Evolutionary conservation across 2,797 vertebrate species (phyloP), one percentile per base, ranked within the genome.

Genomic region (Myotis myotis): DNA sequence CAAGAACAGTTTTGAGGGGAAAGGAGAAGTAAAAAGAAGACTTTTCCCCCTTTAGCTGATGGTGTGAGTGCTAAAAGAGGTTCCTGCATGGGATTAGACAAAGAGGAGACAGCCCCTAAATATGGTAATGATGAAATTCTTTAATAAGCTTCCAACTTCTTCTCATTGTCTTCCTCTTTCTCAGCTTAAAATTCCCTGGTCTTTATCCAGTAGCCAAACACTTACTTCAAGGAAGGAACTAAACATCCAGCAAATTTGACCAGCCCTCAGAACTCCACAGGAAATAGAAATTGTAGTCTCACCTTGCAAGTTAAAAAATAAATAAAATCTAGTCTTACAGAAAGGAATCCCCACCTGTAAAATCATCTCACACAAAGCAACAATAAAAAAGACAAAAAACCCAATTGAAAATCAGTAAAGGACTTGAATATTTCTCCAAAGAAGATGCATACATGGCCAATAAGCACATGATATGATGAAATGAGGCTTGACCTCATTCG

Each of bases 361-460:
- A 66, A 11, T 76, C 62, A 76, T 76, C 68, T 95, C 64, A 68
- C 19, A 78, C 30, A 79, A 83, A 3, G 82, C 38, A 90, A 53
- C 30, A 92, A 84, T 44, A 82, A 95, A 72, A 78, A 89, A 84
- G 36, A 57, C 19, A 93, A 91, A 80, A 76, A 92, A 75, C n/a
- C n/a, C 53, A 80, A 25, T 0, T 76, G 49, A 96, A 93, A 92
- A 64, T 38, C 17, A 10, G 55, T 23, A 83, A 93, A 95, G 53
- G 15, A 94, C 92, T 70, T 92, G 36, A 95, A 70, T 28, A 89
- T 90, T 88, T 94, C 95, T 94, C 51, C 62, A 93, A 85, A 93
- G 22, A 92, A 93, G n/a, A 94, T 7, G 22, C 8, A 75, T 44
- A 53, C 91, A 62, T 86, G 30, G n/a, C 33, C 75, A 70, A 55